Base-by-base conservation (phyloP, 2,113 vertebrate species). In the Alethe diademata region DNA sequence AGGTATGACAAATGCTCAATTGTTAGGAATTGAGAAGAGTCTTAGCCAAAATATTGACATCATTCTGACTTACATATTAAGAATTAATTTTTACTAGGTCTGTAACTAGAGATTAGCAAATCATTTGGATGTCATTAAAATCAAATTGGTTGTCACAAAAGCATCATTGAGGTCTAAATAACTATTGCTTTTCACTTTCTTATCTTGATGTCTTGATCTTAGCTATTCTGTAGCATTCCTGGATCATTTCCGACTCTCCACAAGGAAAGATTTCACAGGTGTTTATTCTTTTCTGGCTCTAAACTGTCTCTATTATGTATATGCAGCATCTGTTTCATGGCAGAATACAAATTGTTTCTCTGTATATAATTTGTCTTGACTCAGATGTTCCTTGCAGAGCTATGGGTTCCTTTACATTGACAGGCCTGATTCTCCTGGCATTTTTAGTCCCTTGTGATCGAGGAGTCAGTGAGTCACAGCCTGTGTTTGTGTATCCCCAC, bases 11-110 rank as follows among this genome's bases (percentile, higher is more conserved):
- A 93, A 56, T 38, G 88, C 79, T 95, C 72, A 13, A 5, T 88
- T 97, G 88, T 95, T 90, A 43, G 82, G 60, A 90, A 38, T 9
- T 64, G 70, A 73, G 78, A 92, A 70, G 58, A n/a, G 51, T 22
- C 82, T 67, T 67, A 83, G 92, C 96, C 92, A 97, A 96, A 96
- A 96, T 90, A 95, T 90, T 95, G 90, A 92, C 93, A 92, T 90
- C 60, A 67, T 88, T 86, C 88, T 80, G 90, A 76, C 60, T 96
- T 82, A 33, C 75, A 94, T 61, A 28, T 83, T 48, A 74, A 89
- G 70, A 78, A 80, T 73, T 93, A 73, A 61, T 93, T 93, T 92
- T 95, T 83, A 58, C 71, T 67, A 33, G 84, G 80, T 54, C 93
- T 88, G 75, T 83, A 80, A 80, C 75, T 88, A 54, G 43, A 66